Evolutionary conservation across 2,113 vertebrate species (phyloP), one percentile per base, ranked within the genome.

Genomic region (Eclectus roratus): DNA sequence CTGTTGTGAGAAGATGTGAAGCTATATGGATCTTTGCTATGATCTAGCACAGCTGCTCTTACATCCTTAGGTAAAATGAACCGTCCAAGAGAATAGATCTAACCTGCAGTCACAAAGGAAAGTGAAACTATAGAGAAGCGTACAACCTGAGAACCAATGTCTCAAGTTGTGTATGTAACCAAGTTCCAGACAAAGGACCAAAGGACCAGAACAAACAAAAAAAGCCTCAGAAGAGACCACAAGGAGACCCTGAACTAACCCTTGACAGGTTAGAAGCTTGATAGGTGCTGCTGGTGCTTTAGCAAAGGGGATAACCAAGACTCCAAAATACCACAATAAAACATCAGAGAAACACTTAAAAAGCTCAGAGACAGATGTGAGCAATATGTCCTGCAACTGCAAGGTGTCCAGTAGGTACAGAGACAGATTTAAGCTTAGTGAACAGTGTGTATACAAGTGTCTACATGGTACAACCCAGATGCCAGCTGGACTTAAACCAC

Each of bases 81-180:
- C 14, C 13, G 20, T 66, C 83, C 1, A 5, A 89, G 44, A 86
- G 24, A 29, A 46, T 63, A 83, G 72, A 19, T 92, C 43, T 92
- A 86, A 91, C 31, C 72, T 91, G 77, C 44, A 88, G 83, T 64
- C 80, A 71, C 65, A 92, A 89, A 78, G 61, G 80, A 97, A 97
- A 95, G 65, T 68, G 91, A 97, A 97, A 95, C 80, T 82, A 31
- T 1, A 74, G 69, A 92, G 64, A 83, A 72, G 11, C 55, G 33
- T 27, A 71, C 24, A 77, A 60, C 27, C 55, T 47, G 50, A 87
- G 61, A 91, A 65, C 11, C 35, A 56, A 13, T 7, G 21, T 69
- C 19, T 55, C 43, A 44, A 66, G n/a, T 49, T 1, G 1, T 52
- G n/a, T 13, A 13, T 25, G 58, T 82, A 60, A 72, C 60, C n/a